Evolutionary conservation across 2,888 invertebrate species (phyloP), one percentile per base, ranked within the genome.

Genomic region (Eudasyphora cyanicolor): DNA sequence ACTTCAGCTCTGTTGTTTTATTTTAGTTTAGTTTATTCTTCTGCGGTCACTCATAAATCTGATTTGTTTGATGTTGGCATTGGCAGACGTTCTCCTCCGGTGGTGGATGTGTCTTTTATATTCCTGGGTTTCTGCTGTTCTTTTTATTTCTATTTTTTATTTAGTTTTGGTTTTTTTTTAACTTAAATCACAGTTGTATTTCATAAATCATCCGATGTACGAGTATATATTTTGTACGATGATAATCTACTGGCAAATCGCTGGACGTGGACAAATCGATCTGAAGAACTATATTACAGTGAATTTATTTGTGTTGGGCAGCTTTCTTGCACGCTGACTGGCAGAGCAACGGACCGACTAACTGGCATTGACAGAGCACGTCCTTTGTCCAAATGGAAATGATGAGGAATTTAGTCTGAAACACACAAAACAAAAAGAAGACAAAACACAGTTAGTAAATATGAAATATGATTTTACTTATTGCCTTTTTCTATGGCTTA

Each of bases 151-250:
- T n/a, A n/a, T n/a, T n/a, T n/a, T n/a, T n/a, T n/a, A n/a, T n/a
- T n/a, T n/a, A n/a, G n/a, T n/a, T n/a, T n/a, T n/a, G n/a, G n/a
- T n/a, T n/a, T n/a, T n/a, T n/a, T n/a, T 60, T 69, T 70, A 45
- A 45, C 21, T 76, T 83, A 67, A 80, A 84, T 84, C 83, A 84
- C 83, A 84, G 83, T 74, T 45, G 57, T 32, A 38, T 67, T 42
- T 57, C 54, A 54, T 32, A 73, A 57, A 73, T 73, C 71, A 21
- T 35, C 54, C 7, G 54, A 73, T n/a, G n/a, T n/a, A n/a, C n/a
- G n/a, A n/a, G n/a, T n/a, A n/a, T n/a, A n/a, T n/a, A n/a, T n/a
- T n/a, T n/a, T n/a, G n/a, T n/a, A 42, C 24, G 8, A 57, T 42
- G 67, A 42, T 14, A 24, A 27, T 57, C 21, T 24, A 38, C 57